Evolutionary conservation across 2,797 vertebrate genomes (phyloP).

Genomic region (Myotis planiceps): DNA sequence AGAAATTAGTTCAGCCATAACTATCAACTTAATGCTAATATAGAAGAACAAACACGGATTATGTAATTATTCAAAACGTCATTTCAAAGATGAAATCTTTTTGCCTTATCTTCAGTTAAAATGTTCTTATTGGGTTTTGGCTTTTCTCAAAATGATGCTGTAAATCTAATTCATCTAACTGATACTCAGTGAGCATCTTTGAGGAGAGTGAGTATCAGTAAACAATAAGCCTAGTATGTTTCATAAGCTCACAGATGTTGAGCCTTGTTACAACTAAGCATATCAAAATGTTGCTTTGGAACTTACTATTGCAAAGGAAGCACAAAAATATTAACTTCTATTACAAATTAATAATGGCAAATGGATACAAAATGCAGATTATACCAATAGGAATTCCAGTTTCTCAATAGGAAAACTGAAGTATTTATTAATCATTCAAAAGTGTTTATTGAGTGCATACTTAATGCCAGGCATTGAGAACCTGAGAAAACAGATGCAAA

Average conservation of each 20-base stretch:
- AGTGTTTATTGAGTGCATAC: not conserved
- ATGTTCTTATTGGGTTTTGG: not conserved
- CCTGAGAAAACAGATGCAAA: not conserved
- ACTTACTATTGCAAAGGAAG: not conserved
- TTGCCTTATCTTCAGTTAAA: not conserved
- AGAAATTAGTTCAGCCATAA: not conserved
- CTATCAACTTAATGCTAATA: not conserved
- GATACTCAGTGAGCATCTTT: not conserved
- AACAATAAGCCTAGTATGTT: not conserved
- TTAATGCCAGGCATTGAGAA: not conserved
- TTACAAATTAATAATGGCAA: slow-evolving; percentile 15
- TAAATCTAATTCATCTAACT: not conserved
- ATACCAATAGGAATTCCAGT: not conserved
- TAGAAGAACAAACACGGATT: not conserved
- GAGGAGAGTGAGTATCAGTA: not conserved
- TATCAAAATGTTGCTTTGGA: slow-evolving; percentile 47
- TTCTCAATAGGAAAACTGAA: not conserved
- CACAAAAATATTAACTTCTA: not conserved
- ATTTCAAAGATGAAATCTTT: slow-evolving; percentile 10
- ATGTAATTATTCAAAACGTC: not conserved
- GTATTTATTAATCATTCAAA: not conserved
- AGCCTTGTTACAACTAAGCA: not conserved
- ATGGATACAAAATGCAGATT: not conserved
- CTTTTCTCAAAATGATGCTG: slow-evolving; percentile 4
- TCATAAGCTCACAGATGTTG: not conserved